These are phyloP conservation scores for Eutrigla gurnardus DNA, from an alignment of 2,797 vertebrate species.

Conservation along the genomic window DNA sequence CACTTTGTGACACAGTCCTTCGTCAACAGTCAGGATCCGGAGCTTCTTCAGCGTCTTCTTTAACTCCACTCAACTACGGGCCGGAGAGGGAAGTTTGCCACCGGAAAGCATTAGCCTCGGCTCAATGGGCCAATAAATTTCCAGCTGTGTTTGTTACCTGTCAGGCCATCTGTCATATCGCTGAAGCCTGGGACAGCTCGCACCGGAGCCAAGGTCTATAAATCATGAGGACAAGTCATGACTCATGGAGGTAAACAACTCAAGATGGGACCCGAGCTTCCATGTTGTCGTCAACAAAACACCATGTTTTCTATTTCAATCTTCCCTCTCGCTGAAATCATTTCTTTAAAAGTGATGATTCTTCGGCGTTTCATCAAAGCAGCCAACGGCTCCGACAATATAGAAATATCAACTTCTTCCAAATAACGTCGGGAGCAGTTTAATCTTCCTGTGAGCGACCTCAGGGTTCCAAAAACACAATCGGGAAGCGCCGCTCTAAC, in stretches of 20 bases:
- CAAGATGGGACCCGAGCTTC: constrained; percentile 44
- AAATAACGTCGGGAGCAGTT: constrained; percentile 59
- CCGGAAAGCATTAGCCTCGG: constrained; percentile 32
- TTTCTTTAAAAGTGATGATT: constrained; percentile 52
- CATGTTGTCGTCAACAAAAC: constrained; percentile 53
- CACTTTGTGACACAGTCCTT: constrained; percentile 16
- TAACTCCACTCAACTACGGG: constrained; percentile 21
- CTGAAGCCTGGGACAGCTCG: constrained; percentile 50
- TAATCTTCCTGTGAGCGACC: constrained; percentile 51
- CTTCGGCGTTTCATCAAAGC: constrained; percentile 59
- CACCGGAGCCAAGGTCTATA: constrained; percentile 49
- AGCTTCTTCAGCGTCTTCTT: constrained; percentile 18
- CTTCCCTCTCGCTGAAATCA: constrained; percentile 38
- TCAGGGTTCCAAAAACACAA: constrained; percentile 34
- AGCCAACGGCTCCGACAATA: constrained; percentile 5
- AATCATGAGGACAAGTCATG: constrained; percentile 56
- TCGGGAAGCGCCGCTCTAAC: constrained; percentile 19
- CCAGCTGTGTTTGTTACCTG: constrained; percentile 68
- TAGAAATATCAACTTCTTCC: constrained; percentile 45
- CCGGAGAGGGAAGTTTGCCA: constrained; percentile 22
- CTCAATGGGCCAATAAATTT: constrained; percentile 68
- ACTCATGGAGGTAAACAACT: constrained; percentile 71
- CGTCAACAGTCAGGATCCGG: constrained; percentile 26
- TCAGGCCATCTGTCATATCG: constrained; percentile 65
- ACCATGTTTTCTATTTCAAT: constrained; percentile 60